Conservation (phyloP, 1,140 invertebrate species). For the Planococcus citri region DNA sequence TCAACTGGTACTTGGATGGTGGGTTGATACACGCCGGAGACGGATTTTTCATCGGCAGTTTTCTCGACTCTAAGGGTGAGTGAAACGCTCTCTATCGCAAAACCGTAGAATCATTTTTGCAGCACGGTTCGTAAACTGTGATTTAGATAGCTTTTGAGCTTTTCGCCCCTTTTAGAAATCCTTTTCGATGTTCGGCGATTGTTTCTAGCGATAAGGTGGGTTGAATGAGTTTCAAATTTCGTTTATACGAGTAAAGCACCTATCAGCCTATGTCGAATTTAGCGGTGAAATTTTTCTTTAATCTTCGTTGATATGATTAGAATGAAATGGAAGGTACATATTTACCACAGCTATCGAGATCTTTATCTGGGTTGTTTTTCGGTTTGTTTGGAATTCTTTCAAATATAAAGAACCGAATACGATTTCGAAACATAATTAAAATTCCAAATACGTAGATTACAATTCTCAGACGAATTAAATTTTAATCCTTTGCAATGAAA, state of each 20-base stretch:
- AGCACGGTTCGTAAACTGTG: not conserved
- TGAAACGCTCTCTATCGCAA: not conserved
- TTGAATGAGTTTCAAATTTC: not conserved
- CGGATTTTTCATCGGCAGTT: constrained; percentile 36
- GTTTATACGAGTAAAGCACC: not conserved
- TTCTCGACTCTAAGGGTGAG: constrained; percentile 27
- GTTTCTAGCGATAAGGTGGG: too few species aligned
- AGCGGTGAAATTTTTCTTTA: not conserved
- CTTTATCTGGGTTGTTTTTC: not conserved
- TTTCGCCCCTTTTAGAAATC: not conserved
- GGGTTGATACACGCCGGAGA: constrained; percentile 31
- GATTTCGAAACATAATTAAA: not conserved
- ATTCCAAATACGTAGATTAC: too few species aligned
- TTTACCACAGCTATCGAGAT: not conserved
- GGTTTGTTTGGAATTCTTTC: not conserved
- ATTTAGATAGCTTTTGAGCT: not conserved
- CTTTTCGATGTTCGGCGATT: not conserved
- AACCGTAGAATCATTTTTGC: not conserved
- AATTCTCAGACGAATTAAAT: not conserved
- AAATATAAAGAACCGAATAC: too few species aligned
- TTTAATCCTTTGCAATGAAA: not conserved
- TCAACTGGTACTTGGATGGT: constrained; percentile 73
- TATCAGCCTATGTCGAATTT: too few species aligned
- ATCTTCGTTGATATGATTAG: not conserved
- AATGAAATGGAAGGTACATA: too few species aligned